These are phyloP conservation scores for Caradrina kadenii DNA, from an alignment of 2,888 invertebrate species.

Conservation along the genomic window DNA sequence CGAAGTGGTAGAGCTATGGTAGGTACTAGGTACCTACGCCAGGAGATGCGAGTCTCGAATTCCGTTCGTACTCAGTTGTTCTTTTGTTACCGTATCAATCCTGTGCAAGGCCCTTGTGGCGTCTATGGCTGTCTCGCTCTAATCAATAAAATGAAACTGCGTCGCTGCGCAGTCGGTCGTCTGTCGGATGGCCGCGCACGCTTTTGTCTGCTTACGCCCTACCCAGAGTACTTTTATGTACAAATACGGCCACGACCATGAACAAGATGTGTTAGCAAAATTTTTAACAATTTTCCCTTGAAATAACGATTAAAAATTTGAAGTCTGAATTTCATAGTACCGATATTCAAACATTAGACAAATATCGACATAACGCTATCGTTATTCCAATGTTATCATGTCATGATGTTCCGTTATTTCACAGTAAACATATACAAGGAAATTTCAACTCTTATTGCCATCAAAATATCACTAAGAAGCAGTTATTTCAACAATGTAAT, in stretches of 20 bases:
- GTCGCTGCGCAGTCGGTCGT: background rate
- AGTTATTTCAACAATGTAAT: no score
- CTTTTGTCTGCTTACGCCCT: background rate
- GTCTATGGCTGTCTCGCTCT: slow-evolving; percentile 4
- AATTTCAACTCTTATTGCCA: no score
- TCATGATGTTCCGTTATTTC: no score
- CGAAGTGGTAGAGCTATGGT: no score
- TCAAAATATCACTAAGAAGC: no score
- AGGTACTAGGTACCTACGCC: background rate
- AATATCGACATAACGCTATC: no score
- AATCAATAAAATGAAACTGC: slow-evolving; percentile 12
- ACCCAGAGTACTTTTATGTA: no score
- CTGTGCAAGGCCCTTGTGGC: background rate
- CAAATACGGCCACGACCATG: no score
- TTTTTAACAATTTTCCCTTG: background rate
- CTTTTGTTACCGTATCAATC: background rate
- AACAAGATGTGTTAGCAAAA: background rate
- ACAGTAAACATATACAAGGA: no score
- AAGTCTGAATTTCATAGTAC: no score
- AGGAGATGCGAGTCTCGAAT: background rate
- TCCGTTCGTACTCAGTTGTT: background rate
- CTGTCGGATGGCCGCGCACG: background rate
- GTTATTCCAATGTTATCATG: no score
- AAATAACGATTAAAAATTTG: background rate
- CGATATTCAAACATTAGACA: no score